Conservation (phyloP, 2,797 vertebrate species). For the Labroides dimidiatus region DNA sequence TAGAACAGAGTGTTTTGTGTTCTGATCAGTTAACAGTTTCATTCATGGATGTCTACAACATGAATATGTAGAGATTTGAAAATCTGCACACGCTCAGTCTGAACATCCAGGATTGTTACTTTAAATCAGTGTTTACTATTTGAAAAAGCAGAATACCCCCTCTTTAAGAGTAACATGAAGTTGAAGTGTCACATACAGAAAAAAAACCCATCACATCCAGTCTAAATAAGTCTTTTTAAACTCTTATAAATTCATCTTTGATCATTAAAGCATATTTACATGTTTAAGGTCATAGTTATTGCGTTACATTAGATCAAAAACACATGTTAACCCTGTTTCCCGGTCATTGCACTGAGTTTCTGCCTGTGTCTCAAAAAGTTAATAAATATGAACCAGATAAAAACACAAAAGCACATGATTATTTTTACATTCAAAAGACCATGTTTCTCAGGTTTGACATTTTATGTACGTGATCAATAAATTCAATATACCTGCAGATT, state of each 20-base stretch:
- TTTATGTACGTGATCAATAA: slow-evolving; percentile 58
- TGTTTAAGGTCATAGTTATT: slow-evolving; percentile 76
- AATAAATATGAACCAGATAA: slow-evolving; percentile 57
- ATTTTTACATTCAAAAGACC: slow-evolving; percentile 67
- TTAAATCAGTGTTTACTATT: too few species aligned
- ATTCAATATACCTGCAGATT: slow-evolving; percentile 45
- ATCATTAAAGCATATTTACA: slow-evolving; percentile 69
- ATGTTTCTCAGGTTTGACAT: slow-evolving; percentile 43
- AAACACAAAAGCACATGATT: slow-evolving; percentile 32
- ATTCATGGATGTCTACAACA: too few species aligned
- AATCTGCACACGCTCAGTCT: too few species aligned
- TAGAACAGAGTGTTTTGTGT: too few species aligned
- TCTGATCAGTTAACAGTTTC: too few species aligned
- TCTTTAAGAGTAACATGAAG: slow-evolving; percentile 13
- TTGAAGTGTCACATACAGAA: slow-evolving; percentile 48
- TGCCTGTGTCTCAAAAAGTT: slow-evolving; percentile 52
- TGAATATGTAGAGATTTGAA: too few species aligned
- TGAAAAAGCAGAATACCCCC: too few species aligned
- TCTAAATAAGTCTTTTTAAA: slow-evolving; percentile 42
- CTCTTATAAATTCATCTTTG: slow-evolving; percentile 49
- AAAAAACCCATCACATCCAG: slow-evolving; percentile 51
- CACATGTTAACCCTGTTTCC: slow-evolving; percentile 77
- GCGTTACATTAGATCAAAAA: slow-evolving; percentile 71
- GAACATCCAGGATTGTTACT: too few species aligned
- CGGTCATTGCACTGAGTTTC: slow-evolving; percentile 53